These are phyloP conservation scores for Julus scanicus DNA, from an alignment of 2,888 invertebrate species.

Conservation along the genomic window DNA sequence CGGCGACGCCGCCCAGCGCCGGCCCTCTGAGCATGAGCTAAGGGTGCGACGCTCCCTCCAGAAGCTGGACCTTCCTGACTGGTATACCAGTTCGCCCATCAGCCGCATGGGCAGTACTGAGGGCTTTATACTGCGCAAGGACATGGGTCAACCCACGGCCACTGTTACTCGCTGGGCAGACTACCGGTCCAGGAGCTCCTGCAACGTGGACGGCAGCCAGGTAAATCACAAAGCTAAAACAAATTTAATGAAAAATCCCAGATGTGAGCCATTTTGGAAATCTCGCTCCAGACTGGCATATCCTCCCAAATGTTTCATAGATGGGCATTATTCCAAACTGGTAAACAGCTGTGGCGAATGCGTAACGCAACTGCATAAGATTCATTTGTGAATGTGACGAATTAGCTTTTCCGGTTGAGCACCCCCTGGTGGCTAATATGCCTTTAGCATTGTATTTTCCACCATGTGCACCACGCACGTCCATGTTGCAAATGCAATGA, in stretches of 20 bases:
- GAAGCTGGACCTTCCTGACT: constrained; percentile 93
- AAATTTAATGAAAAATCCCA: no score
- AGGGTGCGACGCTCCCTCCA: constrained; percentile 92
- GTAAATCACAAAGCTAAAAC: not conserved
- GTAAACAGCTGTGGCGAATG: no score
- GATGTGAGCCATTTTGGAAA: not conserved
- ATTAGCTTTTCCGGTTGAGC: no score
- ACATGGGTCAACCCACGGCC: constrained; percentile 19
- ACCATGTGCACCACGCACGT: no score
- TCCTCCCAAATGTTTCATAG: no score
- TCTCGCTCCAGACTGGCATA: no score
- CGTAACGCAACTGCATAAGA: no score
- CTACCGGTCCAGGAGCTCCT: constrained; percentile 85
- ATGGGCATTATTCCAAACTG: no score
- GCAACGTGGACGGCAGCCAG: constrained; percentile 65
- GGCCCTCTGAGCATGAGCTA: constrained; percentile 92
- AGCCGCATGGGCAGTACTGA: constrained; percentile 58
- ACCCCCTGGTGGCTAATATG: no score
- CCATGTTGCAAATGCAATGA: no score
- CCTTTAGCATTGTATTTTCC: no score
- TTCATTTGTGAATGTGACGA: no score
- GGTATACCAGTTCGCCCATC: constrained; percentile 84
- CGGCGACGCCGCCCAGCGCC: constrained; percentile 74
- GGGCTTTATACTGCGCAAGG: constrained; percentile 52
- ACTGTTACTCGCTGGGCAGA: constrained; percentile 69